Evolutionary conservation across 2,113 vertebrate species (phyloP).

Genomic region (Illadopsis cleaveri): DNA sequence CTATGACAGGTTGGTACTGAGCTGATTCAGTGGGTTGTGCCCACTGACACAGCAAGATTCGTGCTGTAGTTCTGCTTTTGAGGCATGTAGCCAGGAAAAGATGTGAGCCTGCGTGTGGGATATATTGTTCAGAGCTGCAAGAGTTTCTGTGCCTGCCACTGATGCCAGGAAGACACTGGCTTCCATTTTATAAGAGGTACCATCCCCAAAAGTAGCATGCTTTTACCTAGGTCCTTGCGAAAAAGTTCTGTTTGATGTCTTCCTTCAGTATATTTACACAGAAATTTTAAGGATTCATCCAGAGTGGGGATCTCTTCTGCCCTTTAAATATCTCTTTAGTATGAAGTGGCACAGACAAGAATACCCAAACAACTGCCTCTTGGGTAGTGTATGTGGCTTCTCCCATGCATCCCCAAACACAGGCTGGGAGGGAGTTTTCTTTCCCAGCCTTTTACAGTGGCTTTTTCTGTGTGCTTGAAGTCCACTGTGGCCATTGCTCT

Average conservation of each 20-base stretch:
- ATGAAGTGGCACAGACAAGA: background rate
- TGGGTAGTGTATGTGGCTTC: background rate
- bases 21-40: accelerated
- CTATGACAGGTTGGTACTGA: background rate
- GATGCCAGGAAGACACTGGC: background rate
- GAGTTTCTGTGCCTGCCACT: background rate
- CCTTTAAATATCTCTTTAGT: background rate
- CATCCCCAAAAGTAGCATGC: background rate
- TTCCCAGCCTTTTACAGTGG: background rate
- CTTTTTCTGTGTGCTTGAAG: background rate
- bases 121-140: background rate
- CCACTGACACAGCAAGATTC: background rate
- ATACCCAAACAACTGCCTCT: background rate
- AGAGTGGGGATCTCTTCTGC: background rate
- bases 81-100: background rate
- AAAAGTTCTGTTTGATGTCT: background rate
- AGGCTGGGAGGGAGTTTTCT: background rate
- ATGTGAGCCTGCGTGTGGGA: accelerated
- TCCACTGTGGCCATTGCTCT: background rate
- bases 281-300: background rate
- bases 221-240: background rate
- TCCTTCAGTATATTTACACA: background rate
- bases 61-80: background rate
- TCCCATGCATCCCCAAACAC: background rate
- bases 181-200: background rate